Conservation (phyloP, 1,140 invertebrate species). For the Heliconius hermathena region DNA sequence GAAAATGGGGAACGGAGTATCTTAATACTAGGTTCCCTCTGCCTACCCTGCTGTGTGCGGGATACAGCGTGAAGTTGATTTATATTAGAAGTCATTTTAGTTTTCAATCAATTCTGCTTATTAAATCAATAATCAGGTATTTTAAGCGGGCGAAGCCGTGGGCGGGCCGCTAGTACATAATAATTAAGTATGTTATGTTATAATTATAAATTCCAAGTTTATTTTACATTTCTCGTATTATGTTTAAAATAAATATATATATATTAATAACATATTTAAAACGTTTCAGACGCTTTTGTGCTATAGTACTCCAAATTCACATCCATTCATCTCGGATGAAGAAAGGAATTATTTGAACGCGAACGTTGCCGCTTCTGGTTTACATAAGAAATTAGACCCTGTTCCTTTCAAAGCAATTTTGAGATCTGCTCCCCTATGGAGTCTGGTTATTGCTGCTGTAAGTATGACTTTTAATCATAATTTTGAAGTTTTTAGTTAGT, state of each 20-base stretch:
- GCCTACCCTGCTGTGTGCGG: too few relatives aligned
- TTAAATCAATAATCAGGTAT: too few relatives aligned
- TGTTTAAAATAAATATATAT: background rate
- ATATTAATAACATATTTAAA: conserved; percentile 12
- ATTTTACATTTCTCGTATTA: background rate
- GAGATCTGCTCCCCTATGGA: conserved; percentile 86
- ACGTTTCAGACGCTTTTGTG: conserved; percentile 83
- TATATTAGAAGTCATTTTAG: too few relatives aligned
- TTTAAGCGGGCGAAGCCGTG: too few relatives aligned
- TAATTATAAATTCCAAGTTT: background rate
- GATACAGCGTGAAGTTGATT: too few relatives aligned
- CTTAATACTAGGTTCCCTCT: too few relatives aligned
- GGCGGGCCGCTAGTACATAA: too few relatives aligned
- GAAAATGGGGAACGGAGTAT: too few relatives aligned
- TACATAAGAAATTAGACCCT: conserved; percentile 69
- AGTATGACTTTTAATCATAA: background rate
- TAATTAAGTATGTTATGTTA: too few relatives aligned
- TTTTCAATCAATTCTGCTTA: too few relatives aligned
- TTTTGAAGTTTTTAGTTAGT: background rate
- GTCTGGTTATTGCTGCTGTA: conserved; percentile 83
- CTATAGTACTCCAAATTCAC: conserved; percentile 89
- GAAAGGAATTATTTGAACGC: conserved; percentile 89
- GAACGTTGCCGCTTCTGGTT: conserved; percentile 64
- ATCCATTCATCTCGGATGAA: conserved; percentile 91
- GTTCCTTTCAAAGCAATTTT: conserved; percentile 85